Base-by-base conservation (phyloP, 2,888 invertebrate genomes). In the Phragmatobia fuliginosa region DNA sequence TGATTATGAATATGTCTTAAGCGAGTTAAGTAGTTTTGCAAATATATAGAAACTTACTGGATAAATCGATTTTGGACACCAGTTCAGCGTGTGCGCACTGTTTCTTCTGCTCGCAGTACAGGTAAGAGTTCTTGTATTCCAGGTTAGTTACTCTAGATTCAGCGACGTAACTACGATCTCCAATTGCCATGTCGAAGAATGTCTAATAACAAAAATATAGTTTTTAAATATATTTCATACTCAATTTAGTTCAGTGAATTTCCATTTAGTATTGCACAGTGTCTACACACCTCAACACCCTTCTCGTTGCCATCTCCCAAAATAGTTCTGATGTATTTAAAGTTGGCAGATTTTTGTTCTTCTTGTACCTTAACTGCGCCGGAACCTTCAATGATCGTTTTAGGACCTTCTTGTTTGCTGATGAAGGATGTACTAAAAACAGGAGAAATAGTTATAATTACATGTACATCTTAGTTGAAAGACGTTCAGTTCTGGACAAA, bases 71-170 rank as follows among this genome's bases (percentile, higher is more conserved):
- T 83, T 96, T 96, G 38, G 96, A 95, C 81, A 96, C 95, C n/a
- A 97, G 84, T 82, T 97, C 97, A 32, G 97, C 95, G 83, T 97
- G 96, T 0, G 97, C 97, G 85, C 98, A 98, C 79, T 97, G 97
- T 73, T 97, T 97, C 91, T 97, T 97, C 86, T 97, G 97, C 79
- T 97, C 97, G 87, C 98, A 98, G 87, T 97, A 97, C 18, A 97
- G 97, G 76, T 96, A 95, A 21, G 97, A 96, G 62, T 96, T 94
- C 83, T 97, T 96, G 87, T 97, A 96, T 78, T 97, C 97, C 75
- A 97, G 96, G 90, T 97, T 97, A 59, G 97, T 97, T 65, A 97
- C 87, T 79, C 97, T 97, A 1, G 97, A 91, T 80, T 97, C 97
- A 0, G 96, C 96, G 8, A 97, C 96, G 70, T 97, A 96, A 77